Evolutionary conservation across 2,797 vertebrate genomes (phyloP).

Genomic region (Manis crassicaudata): DNA sequence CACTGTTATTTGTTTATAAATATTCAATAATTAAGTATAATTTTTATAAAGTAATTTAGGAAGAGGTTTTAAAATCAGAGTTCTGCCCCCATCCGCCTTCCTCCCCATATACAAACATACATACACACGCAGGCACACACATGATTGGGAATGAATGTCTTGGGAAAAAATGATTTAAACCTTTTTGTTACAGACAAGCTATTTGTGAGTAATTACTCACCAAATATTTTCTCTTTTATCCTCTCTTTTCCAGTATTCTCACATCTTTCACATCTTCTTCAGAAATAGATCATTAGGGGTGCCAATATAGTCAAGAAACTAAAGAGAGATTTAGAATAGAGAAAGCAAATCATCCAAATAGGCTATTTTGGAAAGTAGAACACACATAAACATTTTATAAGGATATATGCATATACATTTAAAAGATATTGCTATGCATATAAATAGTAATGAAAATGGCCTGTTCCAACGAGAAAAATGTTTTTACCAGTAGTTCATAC

Average conservation of each 20-base stretch:
- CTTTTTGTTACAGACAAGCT: not conserved
- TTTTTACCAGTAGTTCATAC: not conserved
- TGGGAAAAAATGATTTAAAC: not conserved
- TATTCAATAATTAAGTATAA: not conserved
- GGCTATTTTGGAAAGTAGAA: not conserved
- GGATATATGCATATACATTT: not conserved
- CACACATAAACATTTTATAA: not conserved
- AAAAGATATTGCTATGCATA: not conserved
- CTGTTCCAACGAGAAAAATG: not conserved
- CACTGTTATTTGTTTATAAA: constrained; percentile 2
- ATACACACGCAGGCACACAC: not conserved
- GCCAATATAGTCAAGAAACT: not conserved
- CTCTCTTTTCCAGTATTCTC: not conserved
- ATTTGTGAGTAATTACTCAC: not conserved
- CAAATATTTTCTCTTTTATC: not conserved
- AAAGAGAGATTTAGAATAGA: not conserved
- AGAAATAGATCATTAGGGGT: not conserved
- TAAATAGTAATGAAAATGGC: not conserved
- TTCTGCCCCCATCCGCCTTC: too few relatives aligned
- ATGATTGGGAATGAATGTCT: not conserved
- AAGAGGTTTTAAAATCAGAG: not conserved
- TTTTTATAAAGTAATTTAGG: constrained; percentile 45
- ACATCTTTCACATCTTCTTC: not conserved
- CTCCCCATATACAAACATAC: not conserved
- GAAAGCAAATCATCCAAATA: not conserved